Evolutionary conservation across 2,888 invertebrate species (phyloP), one percentile per base, ranked within the genome.

Genomic region (Odontomyia ornata): DNA sequence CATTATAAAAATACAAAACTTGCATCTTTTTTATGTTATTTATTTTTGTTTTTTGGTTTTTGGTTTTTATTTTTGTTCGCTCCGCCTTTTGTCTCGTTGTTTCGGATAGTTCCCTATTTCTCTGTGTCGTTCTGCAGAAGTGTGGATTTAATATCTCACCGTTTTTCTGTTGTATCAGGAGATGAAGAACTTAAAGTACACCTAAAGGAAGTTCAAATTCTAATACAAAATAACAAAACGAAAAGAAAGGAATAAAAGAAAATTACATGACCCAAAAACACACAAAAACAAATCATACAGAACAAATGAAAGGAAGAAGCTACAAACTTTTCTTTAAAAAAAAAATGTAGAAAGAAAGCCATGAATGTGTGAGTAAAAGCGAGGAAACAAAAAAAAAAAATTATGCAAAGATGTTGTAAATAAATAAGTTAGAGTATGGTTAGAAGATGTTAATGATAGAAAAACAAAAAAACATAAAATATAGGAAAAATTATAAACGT

Each of bases 391-490:
- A 27, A 62, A 25, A 15, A 13, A 18, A 9, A 36, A 36, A 36
- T 36, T n/a, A n/a, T n/a, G 43, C 43, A 13, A 13, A 43, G 7
- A 15, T 64, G 30, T 36, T 65, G 65, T 65, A 65, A 65, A 65
- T 65, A 65, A 52, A n/a, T 65, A 65, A 65, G 65, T 18, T 18
- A 65, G 65, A n/a, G 36, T 36, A 65, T 65, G 65, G 36, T 11
- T 36, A 65, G 65, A 9, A 30, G n/a, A 65, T 65, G 36, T 65
- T 65, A 36, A 65, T 27, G 65, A 36, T n/a, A n/a, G n/a, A 65
- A 18, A 36, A 36, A 36, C 36, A 36, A 36, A 36, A 3, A 36
- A 52, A 30, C 30, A 11, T 30, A 36, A 65, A 36, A 60, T n/a
- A 36, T 36, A 65, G 65, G 36, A 36, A 36, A 28, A 65, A 36